Evolutionary conservation across 2,888 invertebrate species (phyloP), one percentile per base, ranked within the genome.

Genomic region (Kryphioiulus occultus): DNA sequence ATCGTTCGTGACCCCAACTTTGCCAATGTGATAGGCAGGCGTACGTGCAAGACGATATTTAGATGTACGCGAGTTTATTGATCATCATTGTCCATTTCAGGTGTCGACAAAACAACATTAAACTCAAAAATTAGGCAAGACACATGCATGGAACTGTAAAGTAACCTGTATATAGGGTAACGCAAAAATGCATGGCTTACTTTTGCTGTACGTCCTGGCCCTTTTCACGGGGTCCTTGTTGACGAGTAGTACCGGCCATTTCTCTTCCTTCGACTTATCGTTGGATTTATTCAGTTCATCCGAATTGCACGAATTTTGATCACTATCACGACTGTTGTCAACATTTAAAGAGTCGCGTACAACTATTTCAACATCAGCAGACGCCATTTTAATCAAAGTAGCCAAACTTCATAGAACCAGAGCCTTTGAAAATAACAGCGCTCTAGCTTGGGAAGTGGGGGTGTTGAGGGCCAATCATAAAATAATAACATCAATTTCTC

Each of bases 261-360:
- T 85, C 19, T 85, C 85, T 19, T 85, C 85, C 85, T 85, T 85
- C 22, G 85, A 39, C 35, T 85, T 85, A 15, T 42, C 85, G 12
- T 9, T 19, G 10, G 85, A 85, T 39, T 22, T 39, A 32, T 35
- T 22, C 7, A 35, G 12, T 39, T 85, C 85, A 30, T 39, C 35
- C 35, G 42, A 85, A 85, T 85, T 85, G 9, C 12, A 85, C 15
- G 39, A 85, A 35, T 2, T 39, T 22, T 85, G 7, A 35, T 85
- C 85, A 12, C 4, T 32, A 15, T 39, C 22, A 1, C 35, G 32
- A 35, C 35, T 19, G 12, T 9, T 32, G 22, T 85, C 42, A 42
- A 85, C 22, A 17, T 35, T 42, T 19, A 17, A 35, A 35, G 17
- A 15, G 12, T 22, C 35, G 12, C 32, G 35, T 4, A 35, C 35